Evolutionary conservation across 2,113 vertebrate genomes (phyloP).

Genomic region (Perccottus glenii): DNA sequence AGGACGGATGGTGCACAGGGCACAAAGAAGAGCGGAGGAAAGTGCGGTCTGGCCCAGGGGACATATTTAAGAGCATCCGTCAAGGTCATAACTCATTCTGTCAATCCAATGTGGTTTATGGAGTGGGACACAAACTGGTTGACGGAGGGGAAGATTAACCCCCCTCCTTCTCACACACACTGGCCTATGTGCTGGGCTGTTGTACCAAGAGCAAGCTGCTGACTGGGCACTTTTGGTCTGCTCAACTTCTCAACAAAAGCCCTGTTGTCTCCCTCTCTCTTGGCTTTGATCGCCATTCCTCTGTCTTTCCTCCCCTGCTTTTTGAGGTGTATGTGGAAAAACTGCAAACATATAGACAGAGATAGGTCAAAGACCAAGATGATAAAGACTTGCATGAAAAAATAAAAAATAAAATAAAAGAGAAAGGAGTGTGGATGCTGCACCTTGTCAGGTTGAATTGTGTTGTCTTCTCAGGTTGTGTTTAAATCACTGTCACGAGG

Average conservation of each 20-base stretch:
- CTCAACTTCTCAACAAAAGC: constrained; percentile 82
- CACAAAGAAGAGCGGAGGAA: constrained; percentile 6
- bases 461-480: constrained; percentile 40
- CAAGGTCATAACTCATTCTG: constrained; percentile 59
- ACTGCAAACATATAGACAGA: too few relatives aligned
- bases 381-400: constrained; percentile 31
- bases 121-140: constrained; percentile 60
- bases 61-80: constrained; percentile 55
- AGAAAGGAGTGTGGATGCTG: constrained; percentile 40
- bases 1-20: neutral
- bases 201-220: constrained; percentile 75
- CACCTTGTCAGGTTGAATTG: constrained; percentile 56
- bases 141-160: constrained; percentile 51
- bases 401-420: too few relatives aligned
- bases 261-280: constrained; percentile 80
- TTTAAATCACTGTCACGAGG: constrained; percentile 67
- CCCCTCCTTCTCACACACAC: constrained; percentile 33
- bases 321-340: constrained; percentile 42
- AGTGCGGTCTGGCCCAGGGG: constrained; percentile 38
- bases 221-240: constrained; percentile 76
- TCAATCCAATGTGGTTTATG: constrained; percentile 60
- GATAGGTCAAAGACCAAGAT: neutral
- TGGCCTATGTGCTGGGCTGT: constrained; percentile 55
- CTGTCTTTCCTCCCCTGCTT: constrained; percentile 42
- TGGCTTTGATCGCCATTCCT: constrained; percentile 62